Base-by-base conservation (phyloP, 1,140 invertebrate species). In the Drosophila asahinai region DNA sequence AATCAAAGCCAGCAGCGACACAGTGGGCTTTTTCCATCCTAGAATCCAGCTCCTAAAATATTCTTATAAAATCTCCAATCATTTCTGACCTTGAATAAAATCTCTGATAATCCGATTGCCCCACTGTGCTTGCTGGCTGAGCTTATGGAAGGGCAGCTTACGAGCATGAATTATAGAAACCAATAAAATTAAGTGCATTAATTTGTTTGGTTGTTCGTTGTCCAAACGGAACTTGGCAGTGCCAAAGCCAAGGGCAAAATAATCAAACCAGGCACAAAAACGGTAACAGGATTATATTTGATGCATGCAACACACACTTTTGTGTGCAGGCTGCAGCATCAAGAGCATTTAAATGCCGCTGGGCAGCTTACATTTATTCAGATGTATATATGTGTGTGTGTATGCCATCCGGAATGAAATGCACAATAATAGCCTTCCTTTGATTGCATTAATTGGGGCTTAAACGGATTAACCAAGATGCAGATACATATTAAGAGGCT, bases 111-210 rank as follows among this genome's bases (percentile, higher is more conserved):
- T 38, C 36, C 54, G 17, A 9, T 49, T 60, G 47, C 15, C 47
- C 45, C 55, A 77, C 47, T 51, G 47, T 38, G 43, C 57, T 51
- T 55, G 22, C 22, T 25, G 8, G 14, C 40, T 40, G 43, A 42
- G 57, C 51, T 43, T 42, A 61, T 43, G 52, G 63, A 65, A 70
- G 48, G 17, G 49, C 47, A 67, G 84, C 65, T 86, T 80, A 80
- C 59, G 40, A 71, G 51, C 68, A 79, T 90, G 80, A 89, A 83
- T 89, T 79, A 81, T 90, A 68, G 61, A 81, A 76, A 63, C 63
- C 84, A 89, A 89, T 90, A 84, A 89, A 87, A 87, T 84, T 83
- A 89, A 78, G 77, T 78, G 81, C 81, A 83, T 87, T 90, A 75
- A 83, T 81, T 70, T 54, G 55, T 77, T 77, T 77, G 77, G 48